Conservation (phyloP, 2,888 invertebrate genomes). For the Heliconius aoede region DNA sequence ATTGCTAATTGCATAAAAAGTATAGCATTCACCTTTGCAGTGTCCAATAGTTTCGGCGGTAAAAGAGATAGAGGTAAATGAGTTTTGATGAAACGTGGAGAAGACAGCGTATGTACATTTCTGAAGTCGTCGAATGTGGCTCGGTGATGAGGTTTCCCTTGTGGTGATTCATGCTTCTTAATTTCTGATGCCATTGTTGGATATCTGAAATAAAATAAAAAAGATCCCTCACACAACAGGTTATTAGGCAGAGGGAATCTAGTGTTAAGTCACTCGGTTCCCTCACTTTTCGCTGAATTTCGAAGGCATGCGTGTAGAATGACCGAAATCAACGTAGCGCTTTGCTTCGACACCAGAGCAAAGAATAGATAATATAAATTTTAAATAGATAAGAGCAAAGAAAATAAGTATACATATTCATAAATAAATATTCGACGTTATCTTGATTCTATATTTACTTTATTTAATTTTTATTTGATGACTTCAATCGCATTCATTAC, state of each 20-base stretch:
- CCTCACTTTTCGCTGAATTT: no score
- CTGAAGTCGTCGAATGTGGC: conserved; percentile 59
- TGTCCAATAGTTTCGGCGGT: conserved; percentile 83
- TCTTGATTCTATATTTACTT: no score
- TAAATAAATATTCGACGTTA: not conserved
- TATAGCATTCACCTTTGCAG: conserved; percentile 85
- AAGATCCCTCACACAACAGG: no score
- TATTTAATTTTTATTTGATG: no score
- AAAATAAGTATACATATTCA: conserved; percentile 2
- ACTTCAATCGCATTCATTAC: conserved; percentile 40
- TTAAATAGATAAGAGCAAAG: no score
- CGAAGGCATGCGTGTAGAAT: no score
- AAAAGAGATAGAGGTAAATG: conserved; percentile 89
- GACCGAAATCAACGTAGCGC: no score
- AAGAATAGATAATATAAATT: no score
- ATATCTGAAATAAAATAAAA: conserved; percentile 55
- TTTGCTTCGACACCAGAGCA: no score
- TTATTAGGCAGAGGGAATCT: no score
- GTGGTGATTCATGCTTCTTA: conserved; percentile 42
- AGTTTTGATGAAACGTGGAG: conserved; percentile 86
- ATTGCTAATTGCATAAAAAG: not conserved
- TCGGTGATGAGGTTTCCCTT: conserved; percentile 30
- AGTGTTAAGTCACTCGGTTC: no score
- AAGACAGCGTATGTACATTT: conserved; percentile 57
- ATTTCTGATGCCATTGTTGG: conserved; percentile 55